These are phyloP conservation scores for Tringa solitaria DNA, from an alignment of 2,113 vertebrate species.

Conservation along the genomic window DNA sequence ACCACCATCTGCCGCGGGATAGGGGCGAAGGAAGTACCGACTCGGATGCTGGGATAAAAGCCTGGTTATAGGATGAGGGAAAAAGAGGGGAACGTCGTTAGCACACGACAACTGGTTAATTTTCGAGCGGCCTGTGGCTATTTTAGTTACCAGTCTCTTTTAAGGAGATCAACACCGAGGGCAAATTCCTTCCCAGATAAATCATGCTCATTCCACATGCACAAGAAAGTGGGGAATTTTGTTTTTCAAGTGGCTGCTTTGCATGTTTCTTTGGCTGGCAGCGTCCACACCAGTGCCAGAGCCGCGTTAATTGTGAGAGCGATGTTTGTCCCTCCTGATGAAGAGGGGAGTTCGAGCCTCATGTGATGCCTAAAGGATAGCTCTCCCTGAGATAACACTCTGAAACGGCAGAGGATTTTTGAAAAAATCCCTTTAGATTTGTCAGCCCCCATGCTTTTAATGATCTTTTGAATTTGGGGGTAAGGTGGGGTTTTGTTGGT, in stretches of 20 bases:
- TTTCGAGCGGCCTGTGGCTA: neutral
- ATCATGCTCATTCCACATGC: slow-evolving; percentile 57
- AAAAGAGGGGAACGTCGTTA: neutral
- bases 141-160: slow-evolving; percentile 50
- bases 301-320: rapidly evolving
- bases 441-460: neutral
- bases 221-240: slow-evolving; percentile 57
- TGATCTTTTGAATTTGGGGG: neutral
- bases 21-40: neutral
- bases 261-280: slow-evolving; percentile 38
- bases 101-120: neutral
- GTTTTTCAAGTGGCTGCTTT: slow-evolving; percentile 59
- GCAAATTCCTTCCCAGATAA: slow-evolving; percentile 65
- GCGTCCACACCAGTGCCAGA: neutral
- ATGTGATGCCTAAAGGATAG: neutral
- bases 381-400: neutral
- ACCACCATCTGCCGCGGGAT: rapidly evolving
- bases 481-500: no score
- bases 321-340: rapidly evolving
- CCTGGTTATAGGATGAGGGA: neutral
- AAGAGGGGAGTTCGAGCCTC: neutral
- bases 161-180: slow-evolving; percentile 56
- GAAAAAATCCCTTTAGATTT: neutral
- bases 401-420: neutral
- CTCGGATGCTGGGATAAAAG: neutral